phyloP scores from a whole-genome alignment of 2,888 invertebrate genomes.

The Drosophila yooni region DNA sequence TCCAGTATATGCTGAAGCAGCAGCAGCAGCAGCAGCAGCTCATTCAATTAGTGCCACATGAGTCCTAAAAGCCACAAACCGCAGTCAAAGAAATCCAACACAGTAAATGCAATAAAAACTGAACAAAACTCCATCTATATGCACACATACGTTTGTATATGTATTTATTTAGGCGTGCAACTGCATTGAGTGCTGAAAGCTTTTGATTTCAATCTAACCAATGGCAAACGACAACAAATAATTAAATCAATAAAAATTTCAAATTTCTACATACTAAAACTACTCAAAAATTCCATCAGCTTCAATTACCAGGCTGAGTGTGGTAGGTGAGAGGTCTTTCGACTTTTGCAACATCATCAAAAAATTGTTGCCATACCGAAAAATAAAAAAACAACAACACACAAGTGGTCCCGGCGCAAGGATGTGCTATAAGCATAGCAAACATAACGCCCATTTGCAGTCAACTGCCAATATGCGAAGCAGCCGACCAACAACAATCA shows the following conservation, averaged over 20 bases:
- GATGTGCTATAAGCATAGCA: slow-evolving; percentile 56
- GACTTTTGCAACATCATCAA: slow-evolving; percentile 79
- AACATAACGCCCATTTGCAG: slow-evolving; percentile 79
- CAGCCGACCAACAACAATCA: slow-evolving; percentile 57
- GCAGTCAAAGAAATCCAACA: slow-evolving; percentile 24
- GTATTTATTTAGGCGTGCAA: slow-evolving; percentile 13
- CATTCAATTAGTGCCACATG: slow-evolving; percentile 26
- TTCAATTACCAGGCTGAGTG: slow-evolving; percentile 62
- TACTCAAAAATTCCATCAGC: slow-evolving; percentile 75
- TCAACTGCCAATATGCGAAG: slow-evolving; percentile 78
- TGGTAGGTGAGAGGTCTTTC: slow-evolving; percentile 6
- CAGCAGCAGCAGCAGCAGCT: slow-evolving; percentile 10
- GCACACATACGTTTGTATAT: background rate
- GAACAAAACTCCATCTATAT: slow-evolving; percentile 11
- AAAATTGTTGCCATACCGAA: slow-evolving; percentile 69
- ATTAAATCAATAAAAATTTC: slow-evolving; percentile 78
- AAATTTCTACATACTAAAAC: slow-evolving; percentile 68
- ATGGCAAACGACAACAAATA: slow-evolving; percentile 57
- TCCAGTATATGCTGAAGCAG: background rate
- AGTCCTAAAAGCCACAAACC: slow-evolving; percentile 24
- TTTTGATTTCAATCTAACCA: slow-evolving; percentile 40
- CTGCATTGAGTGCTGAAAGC: slow-evolving; percentile 33
- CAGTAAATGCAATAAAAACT: slow-evolving; percentile 35
- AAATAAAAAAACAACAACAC: slow-evolving; percentile 24
- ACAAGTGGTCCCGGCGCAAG: slow-evolving; percentile 54